Conservation (phyloP, 2,113 vertebrate genomes). For the Heteronetta atricapilla region DNA sequence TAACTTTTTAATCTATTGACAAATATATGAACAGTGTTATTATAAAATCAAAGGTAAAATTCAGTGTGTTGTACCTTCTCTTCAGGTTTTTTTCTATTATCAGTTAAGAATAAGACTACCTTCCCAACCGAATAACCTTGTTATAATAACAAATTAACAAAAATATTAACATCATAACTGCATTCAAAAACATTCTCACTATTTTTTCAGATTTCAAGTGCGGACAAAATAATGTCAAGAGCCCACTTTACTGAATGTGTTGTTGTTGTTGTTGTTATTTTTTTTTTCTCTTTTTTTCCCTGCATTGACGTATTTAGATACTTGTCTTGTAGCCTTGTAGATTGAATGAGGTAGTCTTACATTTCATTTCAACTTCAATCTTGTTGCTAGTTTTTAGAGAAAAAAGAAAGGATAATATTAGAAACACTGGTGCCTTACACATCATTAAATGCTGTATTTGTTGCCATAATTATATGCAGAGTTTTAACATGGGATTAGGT, state of each 20-base stretch:
- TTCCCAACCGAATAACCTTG: conserved; percentile 10
- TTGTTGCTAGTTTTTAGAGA: background rate
- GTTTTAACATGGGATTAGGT: background rate
- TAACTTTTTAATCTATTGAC: background rate
- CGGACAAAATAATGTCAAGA: background rate
- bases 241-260: background rate
- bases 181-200: conserved; percentile 31
- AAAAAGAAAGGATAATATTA: background rate
- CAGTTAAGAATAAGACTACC: background rate
- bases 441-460: background rate
- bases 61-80: background rate
- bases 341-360: background rate
- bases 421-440: background rate
- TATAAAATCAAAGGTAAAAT: conserved; percentile 40
- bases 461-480: background rate
- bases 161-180: background rate
- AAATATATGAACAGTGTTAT: background rate
- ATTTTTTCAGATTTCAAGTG: conserved; percentile 27
- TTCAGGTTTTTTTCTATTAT: background rate
- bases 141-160: too few relatives aligned
- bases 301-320: background rate
- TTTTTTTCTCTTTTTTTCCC: background rate
- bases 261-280: too few relatives aligned
- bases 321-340: background rate
- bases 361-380: background rate